A percentile compares a stretch with the other conserved stretches of the same genome.
These are phyloP conservation scores for Gulo gulo DNA, from an alignment of 2,113 vertebrate genomes.

Conservation along the genomic window DNA sequence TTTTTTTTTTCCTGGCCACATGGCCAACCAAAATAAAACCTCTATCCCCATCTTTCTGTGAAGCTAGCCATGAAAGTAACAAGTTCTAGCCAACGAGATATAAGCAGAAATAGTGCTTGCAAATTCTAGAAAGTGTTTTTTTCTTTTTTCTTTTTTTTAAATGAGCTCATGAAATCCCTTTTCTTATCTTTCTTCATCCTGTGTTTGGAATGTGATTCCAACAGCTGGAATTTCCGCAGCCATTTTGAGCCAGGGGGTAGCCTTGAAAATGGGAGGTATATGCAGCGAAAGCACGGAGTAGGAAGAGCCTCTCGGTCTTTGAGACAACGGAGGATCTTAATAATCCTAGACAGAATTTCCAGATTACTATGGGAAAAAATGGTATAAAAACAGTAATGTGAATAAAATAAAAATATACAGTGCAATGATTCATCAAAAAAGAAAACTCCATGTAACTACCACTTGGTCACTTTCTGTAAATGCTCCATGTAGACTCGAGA, in stretches of 20 bases:
- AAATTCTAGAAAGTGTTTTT: background rate
- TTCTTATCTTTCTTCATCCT: background rate
- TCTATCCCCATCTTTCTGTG: background rate
- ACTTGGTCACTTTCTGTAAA: background rate
- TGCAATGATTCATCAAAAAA: background rate
- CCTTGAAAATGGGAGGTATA: background rate
- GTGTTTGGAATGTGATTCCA: background rate
- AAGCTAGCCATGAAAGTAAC: background rate
- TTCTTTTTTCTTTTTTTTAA: background rate
- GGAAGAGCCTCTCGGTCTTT: background rate
- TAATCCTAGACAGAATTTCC: background rate
- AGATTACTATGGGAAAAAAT: background rate
- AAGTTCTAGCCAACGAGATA: background rate
- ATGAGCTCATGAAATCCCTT: background rate
- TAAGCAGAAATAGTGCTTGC: background rate
- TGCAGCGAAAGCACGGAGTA: background rate
- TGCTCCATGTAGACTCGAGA: background rate
- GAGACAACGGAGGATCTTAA: background rate
- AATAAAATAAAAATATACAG: background rate
- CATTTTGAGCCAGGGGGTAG: background rate
- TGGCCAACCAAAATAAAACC: slow-evolving; percentile 34
- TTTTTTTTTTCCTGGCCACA: background rate
- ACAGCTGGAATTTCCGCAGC: background rate
- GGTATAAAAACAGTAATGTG: background rate
- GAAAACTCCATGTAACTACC: background rate